These are phyloP conservation scores for Steinernema khuongi DNA, from an alignment of 1,140 invertebrate species.

Conservation along the genomic window DNA sequence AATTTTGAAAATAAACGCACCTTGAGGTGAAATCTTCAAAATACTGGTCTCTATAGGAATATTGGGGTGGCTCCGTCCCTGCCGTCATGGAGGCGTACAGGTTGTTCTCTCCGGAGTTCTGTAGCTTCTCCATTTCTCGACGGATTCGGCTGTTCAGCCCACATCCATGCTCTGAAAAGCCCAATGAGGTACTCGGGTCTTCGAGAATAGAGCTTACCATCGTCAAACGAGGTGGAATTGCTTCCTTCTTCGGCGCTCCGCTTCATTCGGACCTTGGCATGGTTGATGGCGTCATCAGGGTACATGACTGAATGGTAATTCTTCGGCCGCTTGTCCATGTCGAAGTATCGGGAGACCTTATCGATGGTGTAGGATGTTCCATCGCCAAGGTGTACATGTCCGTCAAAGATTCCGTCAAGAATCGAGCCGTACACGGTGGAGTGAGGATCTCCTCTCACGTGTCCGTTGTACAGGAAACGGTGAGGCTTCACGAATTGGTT, in stretches of 20 bases:
- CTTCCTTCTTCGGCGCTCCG: constrained; percentile 38
- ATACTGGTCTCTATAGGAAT: neutral
- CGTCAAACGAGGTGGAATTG: neutral
- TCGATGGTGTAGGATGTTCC: constrained; percentile 82
- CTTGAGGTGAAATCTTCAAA: neutral
- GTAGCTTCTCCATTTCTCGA: constrained; percentile 84
- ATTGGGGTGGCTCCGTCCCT: neutral
- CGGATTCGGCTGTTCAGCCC: constrained; percentile 77
- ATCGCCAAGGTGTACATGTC: constrained; percentile 75
- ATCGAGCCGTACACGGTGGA: constrained; percentile 85
- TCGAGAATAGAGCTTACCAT: neutral
- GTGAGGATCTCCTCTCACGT: constrained; percentile 66
- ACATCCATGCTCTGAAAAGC: constrained; percentile 67
- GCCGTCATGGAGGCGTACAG: neutral
- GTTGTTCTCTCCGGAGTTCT: constrained; percentile 69
- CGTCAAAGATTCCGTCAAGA: constrained; percentile 86
- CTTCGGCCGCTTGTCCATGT: constrained; percentile 55
- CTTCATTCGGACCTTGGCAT: constrained; percentile 73
- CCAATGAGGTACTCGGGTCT: neutral
- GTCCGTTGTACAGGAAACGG: constrained; percentile 52
- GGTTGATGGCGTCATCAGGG: constrained; percentile 79
- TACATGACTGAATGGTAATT: constrained; percentile 89
- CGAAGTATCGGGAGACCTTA: constrained; percentile 70
- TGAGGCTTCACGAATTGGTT: constrained; percentile 33
- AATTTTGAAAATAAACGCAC: neutral